These are phyloP conservation scores for Microtus pennsylvanicus DNA, from an alignment of 2,113 vertebrate species.

Conservation along the genomic window DNA sequence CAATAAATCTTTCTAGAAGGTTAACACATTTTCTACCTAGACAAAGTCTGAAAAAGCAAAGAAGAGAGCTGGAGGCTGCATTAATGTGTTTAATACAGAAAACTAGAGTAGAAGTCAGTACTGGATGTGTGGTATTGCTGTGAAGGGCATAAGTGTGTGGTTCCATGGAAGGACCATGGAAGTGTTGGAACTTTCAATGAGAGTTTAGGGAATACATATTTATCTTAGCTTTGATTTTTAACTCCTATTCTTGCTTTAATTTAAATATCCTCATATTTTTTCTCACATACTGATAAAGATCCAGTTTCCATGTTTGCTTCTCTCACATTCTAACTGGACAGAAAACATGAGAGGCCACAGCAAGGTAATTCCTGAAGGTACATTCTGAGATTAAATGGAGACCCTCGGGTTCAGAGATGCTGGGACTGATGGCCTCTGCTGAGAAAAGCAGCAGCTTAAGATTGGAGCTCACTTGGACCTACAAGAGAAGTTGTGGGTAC, in stretches of 20 bases:
- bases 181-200: background rate
- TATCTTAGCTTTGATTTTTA: background rate
- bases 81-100: background rate
- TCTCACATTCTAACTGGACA: background rate
- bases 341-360: background rate
- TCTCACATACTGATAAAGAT: fast-evolving
- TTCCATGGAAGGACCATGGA: background rate
- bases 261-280: background rate
- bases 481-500: background rate
- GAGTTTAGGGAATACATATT: background rate
- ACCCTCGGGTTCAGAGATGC: no score
- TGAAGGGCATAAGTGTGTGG: background rate
- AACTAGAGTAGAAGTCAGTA: no score
- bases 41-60: background rate
- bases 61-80: background rate
- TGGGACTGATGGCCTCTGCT: background rate
- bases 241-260: background rate
- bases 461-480: background rate
- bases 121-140: background rate
- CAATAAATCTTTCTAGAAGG: background rate
- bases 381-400: background rate
- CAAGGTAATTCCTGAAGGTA: background rate
- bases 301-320: background rate
- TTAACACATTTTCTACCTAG: background rate
- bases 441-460: background rate